Evolutionary conservation across 2,113 vertebrate species (phyloP).

Genomic region (Tupaia chinensis): DNA sequence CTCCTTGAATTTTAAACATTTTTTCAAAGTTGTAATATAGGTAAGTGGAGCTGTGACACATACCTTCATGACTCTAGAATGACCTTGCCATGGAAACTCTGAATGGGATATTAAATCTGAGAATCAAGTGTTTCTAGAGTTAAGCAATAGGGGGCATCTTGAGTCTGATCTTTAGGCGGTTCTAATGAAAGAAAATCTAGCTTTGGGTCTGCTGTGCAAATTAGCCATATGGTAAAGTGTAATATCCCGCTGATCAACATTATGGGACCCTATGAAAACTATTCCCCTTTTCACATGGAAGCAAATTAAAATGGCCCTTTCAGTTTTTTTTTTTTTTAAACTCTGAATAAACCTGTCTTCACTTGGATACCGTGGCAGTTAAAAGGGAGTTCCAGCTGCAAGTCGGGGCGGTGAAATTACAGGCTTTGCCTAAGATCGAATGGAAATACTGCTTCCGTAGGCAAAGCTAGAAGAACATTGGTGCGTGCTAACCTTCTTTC

Average conservation of each 20-base stretch:
- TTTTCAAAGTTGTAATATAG: conserved; percentile 52
- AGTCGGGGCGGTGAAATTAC: conserved; percentile 84
- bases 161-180: conserved; percentile 76
- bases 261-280: conserved; percentile 76
- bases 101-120: conserved; percentile 63
- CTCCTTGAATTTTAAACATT: conserved; percentile 46
- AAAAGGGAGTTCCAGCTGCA: conserved; percentile 88
- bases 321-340: conserved; percentile 58
- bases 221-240: conserved; percentile 88
- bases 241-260: conserved; percentile 87
- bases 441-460: conserved; percentile 86
- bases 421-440: conserved; percentile 81
- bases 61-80: not conserved
- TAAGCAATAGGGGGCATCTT: conserved; percentile 85
- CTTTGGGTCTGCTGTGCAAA: conserved; percentile 84
- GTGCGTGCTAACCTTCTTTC: conserved; percentile 38
- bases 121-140: conserved; percentile 62
- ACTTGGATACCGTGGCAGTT: conserved; percentile 83
- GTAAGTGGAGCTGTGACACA: not conserved
- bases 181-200: conserved; percentile 84
- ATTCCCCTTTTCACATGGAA: conserved; percentile 80
- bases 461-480: conserved; percentile 76
- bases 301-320: conserved; percentile 86
- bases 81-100: conserved; percentile 9
- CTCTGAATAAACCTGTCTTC: conserved; percentile 87